Evolutionary conservation across 2,113 vertebrate species (phyloP).

Genomic region (Rhinolophus sinicus): DNA sequence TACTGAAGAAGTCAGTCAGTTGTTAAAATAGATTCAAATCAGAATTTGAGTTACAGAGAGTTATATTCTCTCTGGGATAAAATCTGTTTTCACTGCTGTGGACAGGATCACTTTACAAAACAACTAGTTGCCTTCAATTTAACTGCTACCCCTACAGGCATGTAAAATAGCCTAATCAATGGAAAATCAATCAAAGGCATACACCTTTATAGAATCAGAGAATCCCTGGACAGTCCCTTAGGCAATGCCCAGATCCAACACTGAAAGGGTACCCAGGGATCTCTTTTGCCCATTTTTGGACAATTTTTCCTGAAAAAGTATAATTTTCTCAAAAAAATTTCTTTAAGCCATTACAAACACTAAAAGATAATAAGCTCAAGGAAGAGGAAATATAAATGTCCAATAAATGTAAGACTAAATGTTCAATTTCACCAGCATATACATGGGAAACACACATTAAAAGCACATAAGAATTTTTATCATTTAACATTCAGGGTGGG

Average conservation of each 20-base stretch:
- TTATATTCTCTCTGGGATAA: conserved; percentile 24
- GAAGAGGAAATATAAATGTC: neutral
- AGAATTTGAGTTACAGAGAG: conserved; percentile 39
- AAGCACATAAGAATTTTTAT: neutral
- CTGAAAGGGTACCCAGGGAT: neutral
- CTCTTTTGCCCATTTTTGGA: neutral
- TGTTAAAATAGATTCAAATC: conserved; percentile 51
- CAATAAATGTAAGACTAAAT: neutral
- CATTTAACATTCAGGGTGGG: neutral
- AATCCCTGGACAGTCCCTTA: neutral
- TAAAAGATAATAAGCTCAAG: neutral
- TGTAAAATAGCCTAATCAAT: neutral
- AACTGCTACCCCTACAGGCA: neutral
- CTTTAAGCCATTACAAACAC: neutral
- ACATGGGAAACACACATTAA: neutral
- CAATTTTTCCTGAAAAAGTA: neutral
- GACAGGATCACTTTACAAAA: neutral
- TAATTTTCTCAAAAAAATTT: neutral
- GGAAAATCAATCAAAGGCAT: conserved; percentile 24
- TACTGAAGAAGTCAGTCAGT: conserved; percentile 20
- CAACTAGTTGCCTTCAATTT: conserved; percentile 2
- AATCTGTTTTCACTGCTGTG: conserved; percentile 40
- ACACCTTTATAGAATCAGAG: neutral
- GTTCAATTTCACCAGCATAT: neutral
- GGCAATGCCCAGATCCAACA: neutral